phyloP scores from a whole-genome alignment of 2,113 vertebrate genomes.

The Pseudorhombus dupliciocellatus region DNA sequence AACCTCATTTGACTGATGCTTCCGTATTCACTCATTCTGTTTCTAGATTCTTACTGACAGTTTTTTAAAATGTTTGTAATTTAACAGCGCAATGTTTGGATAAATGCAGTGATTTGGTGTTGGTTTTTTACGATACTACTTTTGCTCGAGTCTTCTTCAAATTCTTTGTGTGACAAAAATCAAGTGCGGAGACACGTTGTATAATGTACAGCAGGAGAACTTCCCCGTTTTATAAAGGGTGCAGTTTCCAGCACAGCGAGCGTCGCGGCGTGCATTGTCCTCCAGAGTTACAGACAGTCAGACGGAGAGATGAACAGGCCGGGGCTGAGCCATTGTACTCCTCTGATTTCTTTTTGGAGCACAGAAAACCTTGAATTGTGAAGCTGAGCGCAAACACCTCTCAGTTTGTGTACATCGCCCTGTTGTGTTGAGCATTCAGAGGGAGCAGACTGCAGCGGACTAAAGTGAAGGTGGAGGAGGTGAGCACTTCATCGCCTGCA shows the following conservation, averaged over 20 bases:
- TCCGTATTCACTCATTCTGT: too few species aligned
- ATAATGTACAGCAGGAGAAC: not conserved
- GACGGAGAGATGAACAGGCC: not conserved
- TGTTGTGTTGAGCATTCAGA: constrained; percentile 37
- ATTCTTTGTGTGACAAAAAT: not conserved
- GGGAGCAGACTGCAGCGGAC: constrained; percentile 35
- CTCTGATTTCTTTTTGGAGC: constrained; percentile 27
- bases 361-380: constrained; percentile 45
- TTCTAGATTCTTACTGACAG: too few species aligned
- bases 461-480: constrained; percentile 50
- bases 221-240: not conserved
- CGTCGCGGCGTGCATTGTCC: not conserved
- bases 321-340: constrained; percentile 10
- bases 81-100: too few species aligned
- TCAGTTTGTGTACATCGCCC: constrained; percentile 32
- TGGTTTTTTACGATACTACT: too few species aligned
- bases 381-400: constrained; percentile 28
- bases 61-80: too few species aligned
- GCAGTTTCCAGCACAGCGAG: not conserved
- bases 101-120: too few species aligned
- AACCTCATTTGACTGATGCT: too few species aligned
- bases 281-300: not conserved
- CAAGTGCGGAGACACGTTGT: not conserved
- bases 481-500: constrained; percentile 53
- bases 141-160: too few species aligned